These are phyloP conservation scores for Orchesella cincta DNA, from an alignment of 1,140 invertebrate species.

Conservation along the genomic window DNA sequence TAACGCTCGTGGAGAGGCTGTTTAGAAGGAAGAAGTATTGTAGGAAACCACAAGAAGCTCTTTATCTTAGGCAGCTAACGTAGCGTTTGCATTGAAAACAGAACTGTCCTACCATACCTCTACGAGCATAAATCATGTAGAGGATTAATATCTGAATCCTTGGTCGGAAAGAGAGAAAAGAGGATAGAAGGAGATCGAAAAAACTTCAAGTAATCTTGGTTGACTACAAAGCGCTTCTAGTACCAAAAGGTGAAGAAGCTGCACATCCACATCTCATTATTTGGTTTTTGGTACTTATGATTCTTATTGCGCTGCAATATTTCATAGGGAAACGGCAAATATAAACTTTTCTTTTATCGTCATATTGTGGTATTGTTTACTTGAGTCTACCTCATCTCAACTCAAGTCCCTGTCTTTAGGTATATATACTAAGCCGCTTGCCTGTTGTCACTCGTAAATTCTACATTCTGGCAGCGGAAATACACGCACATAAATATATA, in stretches of 20 bases:
- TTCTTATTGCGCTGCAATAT: too few species aligned
- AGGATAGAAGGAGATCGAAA: conserved; percentile 3
- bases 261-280: not conserved
- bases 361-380: too few species aligned
- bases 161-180: not conserved
- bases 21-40: too few species aligned
- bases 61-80: not conserved
- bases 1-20: too few species aligned
- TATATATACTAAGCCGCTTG: too few species aligned
- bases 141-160: conserved; percentile 24
- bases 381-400: too few species aligned
- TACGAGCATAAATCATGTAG: conserved; percentile 26
- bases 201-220: not conserved
- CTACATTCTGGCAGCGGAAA: too few species aligned
- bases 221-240: not conserved
- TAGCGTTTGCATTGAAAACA: conserved; percentile 9
- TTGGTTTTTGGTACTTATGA: not conserved
- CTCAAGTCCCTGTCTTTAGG: too few species aligned
- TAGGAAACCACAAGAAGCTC: not conserved
- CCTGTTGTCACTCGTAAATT: too few species aligned
- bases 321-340: too few species aligned
- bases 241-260: not conserved
- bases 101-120: not conserved
- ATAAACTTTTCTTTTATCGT: too few species aligned
- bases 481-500: too few species aligned